Conservation (phyloP, 2,797 vertebrate genomes). For the Tokudaia tokunoshimensis region DNA sequence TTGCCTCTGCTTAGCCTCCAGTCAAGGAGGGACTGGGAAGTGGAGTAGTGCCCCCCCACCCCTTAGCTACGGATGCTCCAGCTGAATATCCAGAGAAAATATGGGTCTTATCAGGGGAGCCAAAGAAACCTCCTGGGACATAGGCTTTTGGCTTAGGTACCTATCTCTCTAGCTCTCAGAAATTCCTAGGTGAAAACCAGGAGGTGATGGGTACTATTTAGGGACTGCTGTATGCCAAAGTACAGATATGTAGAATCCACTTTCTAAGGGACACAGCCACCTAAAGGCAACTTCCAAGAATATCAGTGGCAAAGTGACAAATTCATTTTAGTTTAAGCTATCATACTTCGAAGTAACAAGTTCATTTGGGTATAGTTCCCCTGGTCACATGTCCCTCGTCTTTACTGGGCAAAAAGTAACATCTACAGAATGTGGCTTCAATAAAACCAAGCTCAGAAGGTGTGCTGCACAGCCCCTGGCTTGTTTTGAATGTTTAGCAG, state of each 20-base stretch:
- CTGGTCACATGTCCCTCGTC: neutral
- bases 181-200: neutral
- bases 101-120: neutral
- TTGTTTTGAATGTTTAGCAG: neutral
- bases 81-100: slow-evolving; percentile 14
- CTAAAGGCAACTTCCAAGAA: neutral
- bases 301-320: neutral
- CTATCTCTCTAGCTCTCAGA: neutral
- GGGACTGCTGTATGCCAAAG: neutral
- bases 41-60: neutral
- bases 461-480: neutral
- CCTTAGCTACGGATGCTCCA: slow-evolving; percentile 53
- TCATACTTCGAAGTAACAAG: neutral
- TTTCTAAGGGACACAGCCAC: neutral
- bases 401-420: neutral
- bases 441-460: neutral
- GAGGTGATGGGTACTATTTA: neutral
- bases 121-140: neutral
- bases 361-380: neutral
- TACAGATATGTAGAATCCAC: neutral
- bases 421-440: neutral
- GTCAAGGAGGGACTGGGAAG: neutral
- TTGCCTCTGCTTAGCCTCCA: slow-evolving; percentile 48
- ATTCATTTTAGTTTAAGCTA: neutral
- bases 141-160: neutral